Conservation (phyloP, 1,140 invertebrate species). For the Gonioctena quinquepunctata region DNA sequence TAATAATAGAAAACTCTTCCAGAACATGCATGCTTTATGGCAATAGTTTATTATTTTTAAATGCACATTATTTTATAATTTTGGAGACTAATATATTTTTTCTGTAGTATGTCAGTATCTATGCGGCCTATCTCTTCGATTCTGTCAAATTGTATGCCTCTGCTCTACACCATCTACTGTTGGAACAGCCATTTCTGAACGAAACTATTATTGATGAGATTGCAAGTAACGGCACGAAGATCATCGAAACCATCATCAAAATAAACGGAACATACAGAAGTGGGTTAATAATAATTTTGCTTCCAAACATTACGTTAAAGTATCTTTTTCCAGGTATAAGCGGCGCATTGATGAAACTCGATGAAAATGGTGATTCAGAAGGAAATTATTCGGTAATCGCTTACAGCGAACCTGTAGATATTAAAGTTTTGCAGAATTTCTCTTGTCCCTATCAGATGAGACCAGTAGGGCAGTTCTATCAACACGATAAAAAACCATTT, state of each 20-base stretch:
- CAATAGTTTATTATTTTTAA: too few relatives aligned
- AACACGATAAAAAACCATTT: constrained; percentile 60
- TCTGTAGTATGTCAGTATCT: constrained; percentile 83
- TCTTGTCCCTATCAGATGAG: constrained; percentile 76
- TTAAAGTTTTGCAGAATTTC: constrained; percentile 60
- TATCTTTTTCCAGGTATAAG: constrained; percentile 76
- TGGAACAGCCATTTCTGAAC: constrained; percentile 61
- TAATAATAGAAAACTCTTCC: too few relatives aligned
- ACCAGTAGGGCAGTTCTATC: constrained; percentile 80
- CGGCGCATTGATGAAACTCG: constrained; percentile 86
- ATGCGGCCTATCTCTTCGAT: constrained; percentile 95
- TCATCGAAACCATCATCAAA: constrained; percentile 78
- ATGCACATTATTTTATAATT: too few relatives aligned
- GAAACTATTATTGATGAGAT: constrained; percentile 70
- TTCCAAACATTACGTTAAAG: not conserved
- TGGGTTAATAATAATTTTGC: constrained; percentile 48
- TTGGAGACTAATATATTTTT: constrained; percentile 26
- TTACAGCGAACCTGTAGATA: constrained; percentile 16
- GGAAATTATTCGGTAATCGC: constrained; percentile 95
- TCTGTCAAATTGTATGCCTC: constrained; percentile 89
- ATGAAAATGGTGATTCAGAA: constrained; percentile 91
- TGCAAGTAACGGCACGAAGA: constrained; percentile 74
- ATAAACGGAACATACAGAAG: constrained; percentile 75
- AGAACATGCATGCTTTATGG: too few relatives aligned
- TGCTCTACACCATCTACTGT: constrained; percentile 73